These are phyloP conservation scores for Sebastes nivosus DNA, from an alignment of 2,797 vertebrate genomes.

Conservation along the genomic window DNA sequence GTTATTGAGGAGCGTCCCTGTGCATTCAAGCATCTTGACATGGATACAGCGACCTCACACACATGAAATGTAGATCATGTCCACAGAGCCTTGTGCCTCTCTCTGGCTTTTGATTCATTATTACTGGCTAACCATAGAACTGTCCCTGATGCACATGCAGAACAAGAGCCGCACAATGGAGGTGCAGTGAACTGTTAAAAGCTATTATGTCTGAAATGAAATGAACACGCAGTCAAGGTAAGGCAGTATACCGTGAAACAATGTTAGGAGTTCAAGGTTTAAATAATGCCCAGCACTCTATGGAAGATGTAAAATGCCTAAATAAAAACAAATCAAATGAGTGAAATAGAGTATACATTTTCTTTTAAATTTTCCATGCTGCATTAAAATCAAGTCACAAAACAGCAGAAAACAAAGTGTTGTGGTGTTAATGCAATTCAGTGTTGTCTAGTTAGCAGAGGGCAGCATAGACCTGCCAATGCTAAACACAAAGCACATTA, in stretches of 20 bases:
- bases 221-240: conserved; percentile 54
- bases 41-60: conserved; percentile 26
- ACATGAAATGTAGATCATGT: conserved; percentile 49
- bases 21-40: conserved; percentile 43
- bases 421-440: not conserved
- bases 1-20: conserved; percentile 35
- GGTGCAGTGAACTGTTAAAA: conserved; percentile 69
- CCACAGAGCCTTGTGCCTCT: conserved; percentile 42
- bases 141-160: conserved; percentile 61
- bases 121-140: conserved; percentile 52
- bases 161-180: conserved; percentile 70
- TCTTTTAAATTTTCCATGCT: not conserved
- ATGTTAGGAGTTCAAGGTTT: conserved; percentile 34
- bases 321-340: not conserved
- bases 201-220: conserved; percentile 74
- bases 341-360: not conserved
- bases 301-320: not conserved
- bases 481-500: not conserved
- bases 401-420: not conserved
- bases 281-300: conserved; percentile 7
- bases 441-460: not conserved
- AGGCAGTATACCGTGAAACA: conserved; percentile 30
- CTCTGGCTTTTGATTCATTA: conserved; percentile 62
- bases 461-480: not conserved
- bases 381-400: not conserved